phyloP scores from a whole-genome alignment of 35 echinoderm and acorn worm genomes.

The Heliocidaris tuberculata region DNA sequence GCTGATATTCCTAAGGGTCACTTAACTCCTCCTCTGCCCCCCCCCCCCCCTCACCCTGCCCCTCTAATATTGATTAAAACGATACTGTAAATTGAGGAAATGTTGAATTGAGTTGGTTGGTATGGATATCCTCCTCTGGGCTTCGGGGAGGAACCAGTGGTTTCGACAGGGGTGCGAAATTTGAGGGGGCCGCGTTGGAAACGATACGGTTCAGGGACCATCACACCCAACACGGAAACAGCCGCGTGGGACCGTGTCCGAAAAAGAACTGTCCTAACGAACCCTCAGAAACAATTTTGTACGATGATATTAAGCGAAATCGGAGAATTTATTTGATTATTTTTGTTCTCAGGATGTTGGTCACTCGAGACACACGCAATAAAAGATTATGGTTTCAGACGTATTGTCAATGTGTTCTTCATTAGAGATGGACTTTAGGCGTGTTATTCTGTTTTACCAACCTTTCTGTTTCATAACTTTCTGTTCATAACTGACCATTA shows the following conservation, averaged over 20 bases:
- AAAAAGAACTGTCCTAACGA: background rate
- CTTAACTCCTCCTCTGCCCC: background rate
- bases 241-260: background rate
- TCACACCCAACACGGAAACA: background rate
- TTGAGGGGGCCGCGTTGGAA: background rate
- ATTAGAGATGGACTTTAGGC: background rate
- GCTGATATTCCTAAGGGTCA: slow-evolving; percentile 20
- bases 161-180: background rate
- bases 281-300: background rate
- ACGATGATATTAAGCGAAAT: background rate
- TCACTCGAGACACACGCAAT: background rate
- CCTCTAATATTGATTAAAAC: slow-evolving; percentile 15
- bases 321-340: background rate
- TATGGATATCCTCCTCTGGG: background rate
- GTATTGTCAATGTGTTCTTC: background rate
- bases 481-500: background rate
- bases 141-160: background rate
- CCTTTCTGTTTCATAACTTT: too few species aligned
- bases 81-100: slow-evolving; percentile 35
- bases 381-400: background rate
- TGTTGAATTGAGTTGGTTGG: background rate
- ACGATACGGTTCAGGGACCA: background rate
- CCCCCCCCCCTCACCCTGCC: background rate
- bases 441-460: background rate
- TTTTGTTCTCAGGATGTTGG: background rate